Conservation (phyloP, 2,888 invertebrate genomes). For the Tipula confusa region DNA sequence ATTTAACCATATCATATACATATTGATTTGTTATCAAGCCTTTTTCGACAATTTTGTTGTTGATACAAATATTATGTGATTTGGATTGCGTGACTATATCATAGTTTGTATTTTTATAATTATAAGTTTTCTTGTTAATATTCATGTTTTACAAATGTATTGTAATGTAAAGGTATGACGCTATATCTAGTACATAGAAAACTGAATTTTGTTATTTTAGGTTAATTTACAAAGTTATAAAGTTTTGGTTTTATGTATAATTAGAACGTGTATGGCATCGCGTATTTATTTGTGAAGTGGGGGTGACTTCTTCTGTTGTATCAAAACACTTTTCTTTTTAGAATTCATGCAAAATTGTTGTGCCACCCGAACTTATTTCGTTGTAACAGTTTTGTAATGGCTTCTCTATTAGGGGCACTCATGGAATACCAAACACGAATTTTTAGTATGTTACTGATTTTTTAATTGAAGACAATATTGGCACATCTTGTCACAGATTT, state of each 20-base stretch:
- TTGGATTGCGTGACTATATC: not conserved
- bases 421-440: too few relatives aligned
- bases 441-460: too few relatives aligned
- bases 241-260: not conserved
- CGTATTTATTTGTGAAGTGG: not conserved
- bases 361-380: not conserved
- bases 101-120: not conserved
- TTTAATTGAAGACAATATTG: too few relatives aligned
- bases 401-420: too few relatives aligned
- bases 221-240: not conserved
- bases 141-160: not conserved
- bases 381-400: too few relatives aligned
- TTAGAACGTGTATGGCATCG: not conserved
- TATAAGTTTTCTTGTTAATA: not conserved
- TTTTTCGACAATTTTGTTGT: not conserved
- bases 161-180: not conserved
- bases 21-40: not conserved
- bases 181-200: not conserved
- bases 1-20: too few relatives aligned
- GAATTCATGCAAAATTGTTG: not conserved
- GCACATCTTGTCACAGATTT: too few relatives aligned
- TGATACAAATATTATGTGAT: not conserved
- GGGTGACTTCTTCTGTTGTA: not conserved
- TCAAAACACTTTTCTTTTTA: not conserved
- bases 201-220: not conserved